Evolutionary conservation across 1,140 invertebrate species (phyloP).

Genomic region (Apis florea): DNA sequence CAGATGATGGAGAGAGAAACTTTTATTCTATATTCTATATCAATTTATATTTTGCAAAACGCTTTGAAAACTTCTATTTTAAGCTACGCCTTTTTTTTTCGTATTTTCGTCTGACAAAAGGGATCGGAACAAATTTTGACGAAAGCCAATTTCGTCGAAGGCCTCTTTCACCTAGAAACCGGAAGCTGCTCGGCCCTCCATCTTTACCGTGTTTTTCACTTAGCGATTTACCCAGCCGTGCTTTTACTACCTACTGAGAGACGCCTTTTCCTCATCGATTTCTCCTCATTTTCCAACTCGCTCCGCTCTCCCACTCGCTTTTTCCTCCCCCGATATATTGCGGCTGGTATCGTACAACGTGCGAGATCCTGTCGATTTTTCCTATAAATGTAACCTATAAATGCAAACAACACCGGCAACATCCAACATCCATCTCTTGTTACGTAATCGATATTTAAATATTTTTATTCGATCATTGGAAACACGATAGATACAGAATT

Average conservation of each 20-base stretch:
- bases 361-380: background rate
- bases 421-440: too few species aligned
- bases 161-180: background rate
- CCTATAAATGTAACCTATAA: background rate
- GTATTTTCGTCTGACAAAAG: background rate
- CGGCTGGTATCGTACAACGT: background rate
- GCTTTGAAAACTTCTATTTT: too few species aligned
- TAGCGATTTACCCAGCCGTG: conserved; percentile 59
- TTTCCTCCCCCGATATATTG: background rate
- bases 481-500: too few species aligned
- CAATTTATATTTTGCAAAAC: too few species aligned
- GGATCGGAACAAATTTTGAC: background rate
- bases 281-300: conserved; percentile 58
- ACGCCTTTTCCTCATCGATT: conserved; percentile 57
- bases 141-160: background rate
- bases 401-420: background rate
- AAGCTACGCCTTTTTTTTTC: background rate
- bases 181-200: background rate
- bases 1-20: too few species aligned
- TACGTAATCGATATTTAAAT: too few species aligned
- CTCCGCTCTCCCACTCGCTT: background rate
- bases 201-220: conserved; percentile 64
- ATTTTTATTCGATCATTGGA: too few species aligned
- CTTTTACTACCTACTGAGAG: conserved; percentile 66
- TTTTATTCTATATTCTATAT: too few species aligned